These are phyloP conservation scores for Grus americana DNA, from an alignment of 2,113 vertebrate species.

Conservation along the genomic window DNA sequence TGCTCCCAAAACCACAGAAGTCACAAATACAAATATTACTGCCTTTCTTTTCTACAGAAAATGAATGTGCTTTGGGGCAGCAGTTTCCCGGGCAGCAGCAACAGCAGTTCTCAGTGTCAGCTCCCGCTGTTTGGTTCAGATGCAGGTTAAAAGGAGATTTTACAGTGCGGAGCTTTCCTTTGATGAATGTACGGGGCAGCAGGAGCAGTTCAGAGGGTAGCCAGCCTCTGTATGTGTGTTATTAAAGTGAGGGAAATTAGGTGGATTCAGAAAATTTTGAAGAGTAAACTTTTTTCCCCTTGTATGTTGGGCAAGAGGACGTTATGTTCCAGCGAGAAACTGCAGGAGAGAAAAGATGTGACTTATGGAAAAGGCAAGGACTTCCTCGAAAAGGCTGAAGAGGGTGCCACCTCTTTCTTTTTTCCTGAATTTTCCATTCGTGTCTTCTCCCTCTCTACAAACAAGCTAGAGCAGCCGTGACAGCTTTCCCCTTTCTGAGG, in stretches of 20 bases:
- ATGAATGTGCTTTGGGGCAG: neutral
- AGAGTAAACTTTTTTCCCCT: rapidly evolving
- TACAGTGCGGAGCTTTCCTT: neutral
- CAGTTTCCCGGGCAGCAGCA: neutral
- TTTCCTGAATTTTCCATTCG: neutral
- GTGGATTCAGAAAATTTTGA: neutral
- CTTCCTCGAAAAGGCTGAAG: neutral
- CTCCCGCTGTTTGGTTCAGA: neutral
- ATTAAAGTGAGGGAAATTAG: neutral
- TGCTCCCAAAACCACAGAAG: neutral
- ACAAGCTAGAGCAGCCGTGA: neutral
- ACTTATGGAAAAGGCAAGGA: neutral
- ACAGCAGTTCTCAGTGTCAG: neutral
- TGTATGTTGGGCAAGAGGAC: neutral
- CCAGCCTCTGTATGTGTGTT: neutral
- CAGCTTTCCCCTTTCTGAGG: neutral
- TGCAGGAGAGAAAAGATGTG: neutral
- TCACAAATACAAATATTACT: neutral
- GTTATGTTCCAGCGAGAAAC: neutral
- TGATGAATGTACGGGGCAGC: neutral
- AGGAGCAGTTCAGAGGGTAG: neutral
- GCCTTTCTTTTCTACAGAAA: neutral
- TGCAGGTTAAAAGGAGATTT: neutral
- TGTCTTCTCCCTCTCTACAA: rapidly evolving
- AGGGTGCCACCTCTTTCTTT: neutral